phyloP scores from a whole-genome alignment of 2,797 vertebrate species.

The Ambastaia sidthimunki region DNA sequence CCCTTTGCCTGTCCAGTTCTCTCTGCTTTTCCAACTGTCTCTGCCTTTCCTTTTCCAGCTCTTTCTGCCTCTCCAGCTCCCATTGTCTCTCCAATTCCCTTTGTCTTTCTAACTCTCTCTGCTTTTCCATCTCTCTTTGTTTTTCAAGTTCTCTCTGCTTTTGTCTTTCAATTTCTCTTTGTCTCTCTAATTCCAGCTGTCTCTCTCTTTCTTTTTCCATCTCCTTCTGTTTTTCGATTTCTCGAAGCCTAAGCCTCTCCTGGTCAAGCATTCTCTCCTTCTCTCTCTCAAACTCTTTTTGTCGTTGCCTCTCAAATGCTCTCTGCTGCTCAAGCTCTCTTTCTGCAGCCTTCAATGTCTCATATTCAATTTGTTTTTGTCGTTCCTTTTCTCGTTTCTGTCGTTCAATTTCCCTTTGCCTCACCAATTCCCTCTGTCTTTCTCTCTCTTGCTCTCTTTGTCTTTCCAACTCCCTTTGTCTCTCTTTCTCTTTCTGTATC shows the following conservation, averaged over 20 bases:
- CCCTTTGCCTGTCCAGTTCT: conserved; percentile 61
- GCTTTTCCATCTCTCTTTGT: conserved; percentile 65
- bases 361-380: conserved; percentile 62
- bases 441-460: conserved; percentile 25
- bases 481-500: conserved; percentile 53
- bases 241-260: conserved; percentile 52
- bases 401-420: conserved; percentile 61
- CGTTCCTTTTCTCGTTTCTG: conserved; percentile 67
- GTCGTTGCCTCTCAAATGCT: conserved; percentile 66
- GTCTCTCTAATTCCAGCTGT: conserved; percentile 60
- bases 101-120: conserved; percentile 63
- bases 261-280: conserved; percentile 51
- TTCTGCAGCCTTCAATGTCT: conserved; percentile 48
- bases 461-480: conserved; percentile 48
- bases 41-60: conserved; percentile 61
- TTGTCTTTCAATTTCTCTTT: conserved; percentile 69
- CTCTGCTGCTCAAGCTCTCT: conserved; percentile 66
- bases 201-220: conserved; percentile 53
- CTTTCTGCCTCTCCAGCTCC: conserved; percentile 50
- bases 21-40: conserved; percentile 59
- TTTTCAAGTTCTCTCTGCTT: conserved; percentile 65
- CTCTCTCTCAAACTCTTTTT: conserved; percentile 55
- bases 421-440: conserved; percentile 62
- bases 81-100: conserved; percentile 66
- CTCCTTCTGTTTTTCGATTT: conserved; percentile 55